These are phyloP conservation scores for Eupithecia centaureata DNA, from an alignment of 2,888 invertebrate species.

Conservation along the genomic window DNA sequence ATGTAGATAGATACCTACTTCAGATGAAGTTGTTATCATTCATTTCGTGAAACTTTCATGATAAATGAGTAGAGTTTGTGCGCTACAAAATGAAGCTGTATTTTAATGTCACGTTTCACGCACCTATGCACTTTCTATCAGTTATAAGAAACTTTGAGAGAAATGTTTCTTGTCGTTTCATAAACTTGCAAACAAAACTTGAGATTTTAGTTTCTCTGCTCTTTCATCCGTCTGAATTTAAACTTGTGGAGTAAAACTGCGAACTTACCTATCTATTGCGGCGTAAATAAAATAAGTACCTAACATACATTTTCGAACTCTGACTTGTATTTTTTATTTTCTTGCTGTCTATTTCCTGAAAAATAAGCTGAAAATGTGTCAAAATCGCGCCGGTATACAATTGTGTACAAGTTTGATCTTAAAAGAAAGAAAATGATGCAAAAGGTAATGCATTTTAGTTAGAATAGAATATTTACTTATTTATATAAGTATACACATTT, in stretches of 20 bases:
- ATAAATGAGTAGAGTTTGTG: conserved; percentile 70
- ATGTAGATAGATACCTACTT: conserved; percentile 18
- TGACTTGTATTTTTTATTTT: not conserved
- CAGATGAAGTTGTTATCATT: conserved; percentile 70
- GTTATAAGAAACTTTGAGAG: conserved; percentile 34
- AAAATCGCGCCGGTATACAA: not conserved
- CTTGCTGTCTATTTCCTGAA: not conserved
- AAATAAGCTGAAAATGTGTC: not conserved
- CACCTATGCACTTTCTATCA: conserved; percentile 45
- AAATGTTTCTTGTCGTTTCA: conserved; percentile 36
- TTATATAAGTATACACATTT: no score
- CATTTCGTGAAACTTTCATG: conserved; percentile 68
- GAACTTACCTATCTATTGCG: not conserved
- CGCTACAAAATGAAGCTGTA: conserved; percentile 55
- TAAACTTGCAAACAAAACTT: conserved; percentile 22
- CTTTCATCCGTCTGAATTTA: conserved; percentile 10
- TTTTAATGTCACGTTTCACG: conserved; percentile 50
- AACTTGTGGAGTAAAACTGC: conserved; percentile 1
- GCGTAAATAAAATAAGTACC: conserved; percentile 4
- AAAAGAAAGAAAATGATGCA: no score
- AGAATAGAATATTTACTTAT: no score
- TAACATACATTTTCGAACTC: conserved; percentile 42
- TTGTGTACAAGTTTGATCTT: not conserved
- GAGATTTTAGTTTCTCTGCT: conserved; percentile 14
- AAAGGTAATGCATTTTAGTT: no score